Base-by-base conservation (phyloP, 2,888 invertebrate genomes). In the Schizotus pectinicornis region DNA sequence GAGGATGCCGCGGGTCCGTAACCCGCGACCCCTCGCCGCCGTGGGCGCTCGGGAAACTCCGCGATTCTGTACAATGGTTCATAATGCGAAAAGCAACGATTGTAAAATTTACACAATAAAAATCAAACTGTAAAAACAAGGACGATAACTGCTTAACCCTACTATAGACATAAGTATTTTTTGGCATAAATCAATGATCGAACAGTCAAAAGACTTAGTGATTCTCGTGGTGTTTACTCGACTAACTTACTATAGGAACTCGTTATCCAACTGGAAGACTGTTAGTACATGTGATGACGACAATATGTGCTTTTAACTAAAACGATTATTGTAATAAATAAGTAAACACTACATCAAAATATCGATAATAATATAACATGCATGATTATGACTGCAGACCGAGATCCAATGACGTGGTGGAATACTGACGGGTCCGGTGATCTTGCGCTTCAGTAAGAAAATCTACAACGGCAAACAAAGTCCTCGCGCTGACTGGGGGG, bases 191-290 rank as follows among this genome's bases (percentile, higher is more conserved):
- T 61, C 31, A 56, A 55, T 58, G 46, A 52, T 56, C 34, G 36
- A 55, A 51, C 59, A 62, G 62, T 62, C 56, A 34, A 56, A 56
- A 56, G 50, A 56, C 50, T 49, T 11, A 35, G 48, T 41, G 31
- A 48, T 37, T 48, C 37, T 38, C 31, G 45, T 59, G 46, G 41
- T 59, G 47, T 59, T 55, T 55, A 38, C 49, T 56, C 63, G 47
- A 62, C 59, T 62, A 62, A 52, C 51, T 57, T 62, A 65, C 60
- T 14, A 56, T 74, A 74, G 75, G 73, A 74, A 74, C 74, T 74
- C 69, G 72, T 71, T 65, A 68, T 63, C 64, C 67, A 72, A 71
- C 69, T 75, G 74, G 75, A 75, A 75, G 75, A 75, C 75, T 70
- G 68, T 67, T 67, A 62, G 62, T 67, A 66, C 59, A 64, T 59